A percentile compares a stretch with the other conserved stretches of the same genome.
Evolutionary conservation across 2,797 vertebrate species (phyloP).

Genomic region (Rhinella marina): DNA sequence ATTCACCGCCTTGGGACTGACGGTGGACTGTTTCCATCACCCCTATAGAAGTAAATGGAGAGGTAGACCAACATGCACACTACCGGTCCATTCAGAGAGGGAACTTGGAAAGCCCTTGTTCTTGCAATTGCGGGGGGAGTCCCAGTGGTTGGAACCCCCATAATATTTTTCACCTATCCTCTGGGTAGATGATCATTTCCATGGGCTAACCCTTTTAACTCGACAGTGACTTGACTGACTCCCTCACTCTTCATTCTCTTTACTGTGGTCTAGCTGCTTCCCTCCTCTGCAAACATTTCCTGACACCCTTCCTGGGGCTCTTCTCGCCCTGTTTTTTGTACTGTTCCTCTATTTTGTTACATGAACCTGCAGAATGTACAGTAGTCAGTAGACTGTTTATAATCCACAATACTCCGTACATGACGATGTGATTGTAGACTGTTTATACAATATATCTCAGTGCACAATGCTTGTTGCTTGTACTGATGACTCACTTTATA

Average conservation of each 20-base stretch:
- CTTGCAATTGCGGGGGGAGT: too few relatives aligned
- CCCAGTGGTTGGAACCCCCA: too few relatives aligned
- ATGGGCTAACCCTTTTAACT: too few relatives aligned
- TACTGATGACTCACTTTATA: background rate
- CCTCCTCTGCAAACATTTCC: background rate
- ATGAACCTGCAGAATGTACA: background rate
- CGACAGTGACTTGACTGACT: background rate
- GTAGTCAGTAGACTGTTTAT: background rate
- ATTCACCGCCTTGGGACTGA: too few relatives aligned
- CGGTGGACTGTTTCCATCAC: too few relatives aligned
- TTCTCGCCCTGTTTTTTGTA: background rate
- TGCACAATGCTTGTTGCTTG: background rate
- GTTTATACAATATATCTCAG: background rate
- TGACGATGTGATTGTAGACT: background rate
- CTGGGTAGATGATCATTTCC: too few relatives aligned
- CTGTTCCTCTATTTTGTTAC: background rate
- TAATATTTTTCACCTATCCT: too few relatives aligned
- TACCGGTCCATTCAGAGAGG: too few relatives aligned
- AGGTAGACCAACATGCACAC: too few relatives aligned
- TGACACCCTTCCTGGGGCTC: background rate
- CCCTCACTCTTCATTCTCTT: background rate
- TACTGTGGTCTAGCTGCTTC: background rate
- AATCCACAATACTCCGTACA: background rate
- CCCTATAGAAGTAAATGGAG: too few relatives aligned
- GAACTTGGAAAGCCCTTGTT: too few relatives aligned